Percentiles rank a stretch among this genome's conserved stretches.
These are phyloP conservation scores for Furnarius figulus DNA, from an alignment of 2,113 vertebrate genomes.

Conservation along the genomic window DNA sequence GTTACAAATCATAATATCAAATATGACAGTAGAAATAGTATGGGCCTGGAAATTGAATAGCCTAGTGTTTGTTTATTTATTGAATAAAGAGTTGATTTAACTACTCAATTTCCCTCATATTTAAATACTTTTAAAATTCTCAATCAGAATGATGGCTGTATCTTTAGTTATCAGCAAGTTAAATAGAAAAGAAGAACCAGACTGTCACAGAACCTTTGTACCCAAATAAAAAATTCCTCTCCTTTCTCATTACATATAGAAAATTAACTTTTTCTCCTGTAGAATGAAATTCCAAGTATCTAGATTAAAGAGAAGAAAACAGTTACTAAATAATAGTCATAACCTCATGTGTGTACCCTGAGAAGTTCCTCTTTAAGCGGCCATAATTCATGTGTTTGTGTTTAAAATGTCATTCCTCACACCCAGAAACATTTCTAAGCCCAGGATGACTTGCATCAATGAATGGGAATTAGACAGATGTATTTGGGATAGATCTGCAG, in stretches of 20 bases:
- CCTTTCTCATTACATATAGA: background rate
- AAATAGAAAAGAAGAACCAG: background rate
- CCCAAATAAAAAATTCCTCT: background rate
- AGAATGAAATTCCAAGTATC: background rate
- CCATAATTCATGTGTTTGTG: background rate
- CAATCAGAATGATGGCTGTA: background rate
- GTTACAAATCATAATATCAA: background rate
- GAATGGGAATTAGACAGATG: background rate
- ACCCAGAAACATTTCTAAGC: background rate
- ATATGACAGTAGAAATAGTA: background rate
- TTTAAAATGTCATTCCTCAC: background rate
- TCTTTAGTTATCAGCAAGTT: background rate
- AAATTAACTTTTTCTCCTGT: background rate
- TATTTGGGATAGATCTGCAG: background rate
- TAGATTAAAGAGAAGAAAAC: background rate
- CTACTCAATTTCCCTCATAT: background rate
- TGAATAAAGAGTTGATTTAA: background rate
- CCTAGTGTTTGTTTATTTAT: background rate
- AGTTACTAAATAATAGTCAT: background rate
- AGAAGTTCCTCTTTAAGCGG: background rate
- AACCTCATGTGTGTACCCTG: background rate
- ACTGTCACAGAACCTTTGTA: background rate
- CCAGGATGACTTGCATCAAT: background rate
- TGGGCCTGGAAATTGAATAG: background rate
- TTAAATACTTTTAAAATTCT: background rate